Evolutionary conservation across 1,140 invertebrate species (phyloP).

Genomic region (Eufriesea mexicana): DNA sequence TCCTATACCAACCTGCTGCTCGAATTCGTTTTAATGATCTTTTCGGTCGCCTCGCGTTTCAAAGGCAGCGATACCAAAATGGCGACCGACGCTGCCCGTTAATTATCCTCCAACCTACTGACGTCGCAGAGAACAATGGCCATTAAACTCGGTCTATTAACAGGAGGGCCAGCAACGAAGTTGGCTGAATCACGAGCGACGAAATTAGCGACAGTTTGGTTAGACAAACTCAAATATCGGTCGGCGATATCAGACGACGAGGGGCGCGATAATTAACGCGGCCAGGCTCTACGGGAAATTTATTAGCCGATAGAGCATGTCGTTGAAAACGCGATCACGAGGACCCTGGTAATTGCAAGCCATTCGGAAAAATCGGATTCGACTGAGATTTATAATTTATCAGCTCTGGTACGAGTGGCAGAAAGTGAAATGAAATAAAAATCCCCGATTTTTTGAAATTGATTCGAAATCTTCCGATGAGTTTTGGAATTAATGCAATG

Average conservation of each 20-base stretch:
- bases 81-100: too few species aligned
- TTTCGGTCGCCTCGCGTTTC: too few species aligned
- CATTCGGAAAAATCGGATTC: too few species aligned
- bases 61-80: background rate
- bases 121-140: background rate
- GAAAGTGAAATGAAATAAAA: too few species aligned
- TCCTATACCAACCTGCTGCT: too few species aligned
- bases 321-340: background rate
- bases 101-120: background rate
- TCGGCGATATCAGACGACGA: conserved; percentile 12
- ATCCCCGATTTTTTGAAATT: too few species aligned
- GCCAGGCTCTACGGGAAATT: background rate
- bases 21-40: too few species aligned
- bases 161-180: background rate
- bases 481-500: too few species aligned
- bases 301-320: background rate
- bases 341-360: background rate
- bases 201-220: conserved; percentile 34
- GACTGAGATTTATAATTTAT: too few species aligned
- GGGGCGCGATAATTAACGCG: conserved; percentile 20
- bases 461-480: too few species aligned
- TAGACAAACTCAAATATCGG: conserved; percentile 24
- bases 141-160: conserved; percentile 6
- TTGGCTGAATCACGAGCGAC: background rate
- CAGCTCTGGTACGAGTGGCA: too few species aligned